These are phyloP conservation scores for Teinopalpus imperialis DNA, from an alignment of 2,888 invertebrate species.

Conservation along the genomic window DNA sequence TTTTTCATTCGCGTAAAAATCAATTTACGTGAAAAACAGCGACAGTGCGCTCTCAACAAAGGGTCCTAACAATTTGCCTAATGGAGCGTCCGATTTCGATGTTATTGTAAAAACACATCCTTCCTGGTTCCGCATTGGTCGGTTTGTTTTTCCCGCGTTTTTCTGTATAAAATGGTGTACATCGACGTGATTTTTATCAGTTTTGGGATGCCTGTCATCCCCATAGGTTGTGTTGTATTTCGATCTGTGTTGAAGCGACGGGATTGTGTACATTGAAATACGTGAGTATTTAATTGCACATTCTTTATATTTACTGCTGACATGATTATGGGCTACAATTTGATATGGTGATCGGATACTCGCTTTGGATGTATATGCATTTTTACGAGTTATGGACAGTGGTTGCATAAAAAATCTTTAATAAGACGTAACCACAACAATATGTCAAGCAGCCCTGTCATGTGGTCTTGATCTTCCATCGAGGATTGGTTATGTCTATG, in stretches of 20 bases:
- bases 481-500: too few relatives aligned
- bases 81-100: constrained; percentile 67
- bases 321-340: neutral
- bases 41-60: constrained; percentile 50
- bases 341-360: neutral
- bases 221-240: constrained; percentile 38
- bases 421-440: too few relatives aligned
- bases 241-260: constrained; percentile 30
- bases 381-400: too few relatives aligned
- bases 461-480: too few relatives aligned
- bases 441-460: too few relatives aligned
- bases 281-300: constrained; percentile 15
- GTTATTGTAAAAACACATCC: constrained; percentile 61
- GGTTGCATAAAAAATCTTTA: too few relatives aligned
- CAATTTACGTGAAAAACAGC: constrained; percentile 39
- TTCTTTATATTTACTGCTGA: neutral
- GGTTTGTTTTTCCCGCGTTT: constrained; percentile 52
- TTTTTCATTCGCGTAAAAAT: constrained; percentile 28
- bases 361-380: too few relatives aligned
- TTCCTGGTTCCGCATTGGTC: constrained; percentile 71
- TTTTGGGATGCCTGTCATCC: constrained; percentile 50
- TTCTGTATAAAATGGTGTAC: constrained; percentile 49
- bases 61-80: constrained; percentile 65
- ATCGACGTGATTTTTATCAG: constrained; percentile 44
- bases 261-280: constrained; percentile 7